Conservation (phyloP, 2,888 invertebrate species). For the Theretra japonica region DNA sequence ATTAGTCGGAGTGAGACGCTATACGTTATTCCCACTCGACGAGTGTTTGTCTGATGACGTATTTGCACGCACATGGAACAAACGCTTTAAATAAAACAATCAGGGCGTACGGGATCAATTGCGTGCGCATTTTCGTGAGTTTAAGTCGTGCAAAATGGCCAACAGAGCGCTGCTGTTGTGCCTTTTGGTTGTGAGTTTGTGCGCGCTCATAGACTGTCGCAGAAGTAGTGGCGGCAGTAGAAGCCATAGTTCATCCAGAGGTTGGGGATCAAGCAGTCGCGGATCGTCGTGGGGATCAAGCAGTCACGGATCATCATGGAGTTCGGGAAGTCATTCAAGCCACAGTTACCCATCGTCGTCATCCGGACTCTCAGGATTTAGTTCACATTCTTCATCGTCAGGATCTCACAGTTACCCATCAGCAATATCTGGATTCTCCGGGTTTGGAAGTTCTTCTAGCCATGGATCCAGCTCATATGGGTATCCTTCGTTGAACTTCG, state of each 20-base stretch:
- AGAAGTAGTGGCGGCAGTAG: constrained; percentile 7
- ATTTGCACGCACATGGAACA: background rate
- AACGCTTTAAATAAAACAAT: constrained; percentile 11
- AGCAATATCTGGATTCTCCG: constrained; percentile 8
- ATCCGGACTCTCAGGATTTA: constrained; percentile 18
- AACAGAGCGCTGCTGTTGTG: constrained; percentile 30
- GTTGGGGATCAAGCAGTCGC: constrained; percentile 13
- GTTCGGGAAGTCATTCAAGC: constrained; percentile 21
- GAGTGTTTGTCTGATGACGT: constrained; percentile 9
- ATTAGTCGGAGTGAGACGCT: background rate
- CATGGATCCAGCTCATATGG: background rate
- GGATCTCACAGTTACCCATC: background rate
- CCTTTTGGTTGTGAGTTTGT: constrained; percentile 28
- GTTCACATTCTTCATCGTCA: constrained; percentile 8
- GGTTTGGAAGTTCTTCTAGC: constrained; percentile 8
- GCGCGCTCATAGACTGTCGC: constrained; percentile 26
- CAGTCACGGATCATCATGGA: constrained; percentile 22
- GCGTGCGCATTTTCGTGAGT: constrained; percentile 6
- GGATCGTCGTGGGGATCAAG: constrained; percentile 1
- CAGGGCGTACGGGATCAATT: constrained; percentile 9
- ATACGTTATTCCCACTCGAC: constrained; percentile 9
- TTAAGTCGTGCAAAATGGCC: constrained; percentile 25
- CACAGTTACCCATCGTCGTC: constrained; percentile 25
- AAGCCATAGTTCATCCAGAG: background rate
- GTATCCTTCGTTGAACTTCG: background rate